Evolutionary conservation across 2,888 invertebrate species (phyloP).

Genomic region (Malacosoma neustria): DNA sequence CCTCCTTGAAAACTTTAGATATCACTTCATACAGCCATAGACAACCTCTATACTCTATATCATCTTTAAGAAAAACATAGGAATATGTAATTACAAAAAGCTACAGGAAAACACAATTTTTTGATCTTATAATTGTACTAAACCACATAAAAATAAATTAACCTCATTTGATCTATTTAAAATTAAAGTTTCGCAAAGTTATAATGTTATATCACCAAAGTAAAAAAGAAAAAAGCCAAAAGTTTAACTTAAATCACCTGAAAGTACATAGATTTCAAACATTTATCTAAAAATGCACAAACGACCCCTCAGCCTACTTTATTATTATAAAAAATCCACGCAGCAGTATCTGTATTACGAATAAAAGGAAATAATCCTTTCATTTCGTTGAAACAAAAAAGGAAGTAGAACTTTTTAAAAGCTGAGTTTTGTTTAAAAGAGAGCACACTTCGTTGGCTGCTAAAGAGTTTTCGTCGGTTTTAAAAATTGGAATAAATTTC

Average conservation of each 20-base stretch:
- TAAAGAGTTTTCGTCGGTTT: not conserved
- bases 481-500: not conserved
- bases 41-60: too few species aligned
- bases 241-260: not conserved
- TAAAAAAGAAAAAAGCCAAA: not conserved
- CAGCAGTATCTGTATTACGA: not conserved
- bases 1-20: too few species aligned
- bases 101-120: too few species aligned
- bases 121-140: too few species aligned
- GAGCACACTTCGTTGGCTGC: not conserved
- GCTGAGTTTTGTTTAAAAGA: slow-evolving; percentile 5
- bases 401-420: slow-evolving; percentile 3
- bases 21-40: too few species aligned
- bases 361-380: not conserved
- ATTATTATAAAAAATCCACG: not conserved
- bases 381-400: not conserved
- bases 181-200: too few species aligned
- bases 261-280: not conserved
- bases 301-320: not conserved
- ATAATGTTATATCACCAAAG: too few species aligned
- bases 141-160: too few species aligned
- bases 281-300: not conserved
- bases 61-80: too few species aligned
- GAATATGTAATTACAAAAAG: too few species aligned
- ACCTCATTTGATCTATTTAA: too few species aligned